A percentile compares a stretch with the other conserved stretches of the same genome.
phyloP scores from a whole-genome alignment of 2,797 vertebrate genomes.

The Gymnothorax reevesii region DNA sequence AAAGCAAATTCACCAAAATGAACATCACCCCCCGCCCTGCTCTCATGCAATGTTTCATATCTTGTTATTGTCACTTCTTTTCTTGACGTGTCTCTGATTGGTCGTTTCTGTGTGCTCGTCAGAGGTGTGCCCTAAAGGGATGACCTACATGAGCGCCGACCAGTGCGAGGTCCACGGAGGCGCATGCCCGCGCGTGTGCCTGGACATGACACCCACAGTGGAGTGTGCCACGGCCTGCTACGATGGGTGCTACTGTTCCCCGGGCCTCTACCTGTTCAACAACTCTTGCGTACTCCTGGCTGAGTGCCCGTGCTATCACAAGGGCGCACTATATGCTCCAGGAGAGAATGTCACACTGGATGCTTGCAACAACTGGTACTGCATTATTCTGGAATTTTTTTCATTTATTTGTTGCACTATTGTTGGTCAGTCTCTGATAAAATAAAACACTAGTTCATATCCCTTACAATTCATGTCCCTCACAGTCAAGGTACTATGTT shows the following conservation, averaged over 20 bases:
- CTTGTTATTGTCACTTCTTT: neutral
- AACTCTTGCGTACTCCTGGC: constrained; percentile 71
- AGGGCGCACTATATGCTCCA: constrained; percentile 61
- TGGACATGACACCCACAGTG: constrained; percentile 75
- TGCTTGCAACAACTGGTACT: constrained; percentile 86
- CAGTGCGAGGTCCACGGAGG: constrained; percentile 73
- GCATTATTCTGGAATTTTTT: neutral
- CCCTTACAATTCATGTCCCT: neutral
- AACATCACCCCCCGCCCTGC: neutral
- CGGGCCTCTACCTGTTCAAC: constrained; percentile 77
- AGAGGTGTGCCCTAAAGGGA: constrained; percentile 78
- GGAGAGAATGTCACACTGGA: constrained; percentile 61
- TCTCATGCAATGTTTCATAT: neutral
- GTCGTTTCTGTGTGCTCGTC: neutral
- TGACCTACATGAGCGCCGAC: constrained; percentile 69
- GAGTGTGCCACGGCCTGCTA: constrained; percentile 77
- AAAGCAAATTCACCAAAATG: neutral
- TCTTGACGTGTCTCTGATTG: neutral
- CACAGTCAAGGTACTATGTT: neutral
- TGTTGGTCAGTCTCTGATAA: neutral
- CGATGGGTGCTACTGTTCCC: constrained; percentile 79
- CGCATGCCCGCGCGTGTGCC: constrained; percentile 77
- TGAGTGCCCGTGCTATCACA: constrained; percentile 79
- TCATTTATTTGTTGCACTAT: neutral
- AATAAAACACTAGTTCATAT: too few species aligned